phyloP scores from a whole-genome alignment of 1,140 invertebrate species.

The Bombus affinis region DNA sequence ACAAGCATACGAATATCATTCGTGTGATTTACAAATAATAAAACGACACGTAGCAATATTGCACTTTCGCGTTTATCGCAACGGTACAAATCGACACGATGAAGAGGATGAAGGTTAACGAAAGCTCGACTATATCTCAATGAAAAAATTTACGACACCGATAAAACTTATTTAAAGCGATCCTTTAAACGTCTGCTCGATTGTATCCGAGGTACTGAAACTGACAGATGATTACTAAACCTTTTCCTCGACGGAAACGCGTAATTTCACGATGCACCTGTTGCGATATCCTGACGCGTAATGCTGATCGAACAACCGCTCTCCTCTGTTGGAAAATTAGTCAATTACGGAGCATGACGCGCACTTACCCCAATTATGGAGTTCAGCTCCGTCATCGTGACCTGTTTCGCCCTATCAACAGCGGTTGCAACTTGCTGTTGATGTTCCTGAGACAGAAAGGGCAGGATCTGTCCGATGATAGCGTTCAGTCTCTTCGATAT shows the following conservation, averaged over 20 bases:
- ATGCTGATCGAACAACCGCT: not conserved
- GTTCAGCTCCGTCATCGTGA: conserved; percentile 97
- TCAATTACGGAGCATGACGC: conserved; percentile 21
- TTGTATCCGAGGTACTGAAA: no score
- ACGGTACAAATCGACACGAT: no score
- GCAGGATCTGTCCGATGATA: conserved; percentile 95
- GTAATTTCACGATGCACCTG: conserved; percentile 3
- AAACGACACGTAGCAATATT: no score
- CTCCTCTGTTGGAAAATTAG: not conserved
- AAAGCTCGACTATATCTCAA: no score
- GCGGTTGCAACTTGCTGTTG: conserved; percentile 96
- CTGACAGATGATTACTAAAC: not conserved
- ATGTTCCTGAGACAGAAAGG: conserved; percentile 96
- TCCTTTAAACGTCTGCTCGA: no score
- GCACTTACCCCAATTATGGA: conserved; percentile 92
- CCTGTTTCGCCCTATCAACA: conserved; percentile 96
- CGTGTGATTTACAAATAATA: no score
- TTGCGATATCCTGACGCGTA: not conserved
- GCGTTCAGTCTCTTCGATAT: conserved; percentile 96
- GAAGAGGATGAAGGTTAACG: no score
- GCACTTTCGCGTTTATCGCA: no score
- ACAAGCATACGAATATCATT: no score
- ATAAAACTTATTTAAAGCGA: no score
- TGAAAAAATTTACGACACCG: no score
- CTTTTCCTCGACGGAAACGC: not conserved